phyloP scores from a whole-genome alignment of 2,113 vertebrate genomes.

The Lepidothrix coronata region DNA sequence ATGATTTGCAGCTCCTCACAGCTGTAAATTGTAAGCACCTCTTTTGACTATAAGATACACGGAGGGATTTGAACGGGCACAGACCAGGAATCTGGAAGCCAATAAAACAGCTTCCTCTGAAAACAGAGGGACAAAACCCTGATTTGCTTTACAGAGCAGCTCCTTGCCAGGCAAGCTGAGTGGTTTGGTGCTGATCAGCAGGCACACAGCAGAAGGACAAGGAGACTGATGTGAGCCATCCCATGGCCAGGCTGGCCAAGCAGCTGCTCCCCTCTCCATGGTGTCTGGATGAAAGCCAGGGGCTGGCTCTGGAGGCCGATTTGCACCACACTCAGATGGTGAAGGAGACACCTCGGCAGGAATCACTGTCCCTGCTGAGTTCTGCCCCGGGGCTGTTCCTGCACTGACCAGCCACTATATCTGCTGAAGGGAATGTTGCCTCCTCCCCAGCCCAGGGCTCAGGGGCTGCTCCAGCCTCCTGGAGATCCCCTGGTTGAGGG shows the following conservation, averaged over 20 bases:
- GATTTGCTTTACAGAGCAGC: background rate
- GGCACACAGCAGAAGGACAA: background rate
- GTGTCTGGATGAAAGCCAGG: background rate
- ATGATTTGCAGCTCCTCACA: background rate
- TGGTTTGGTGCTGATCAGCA: background rate
- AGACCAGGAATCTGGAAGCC: background rate
- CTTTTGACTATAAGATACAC: background rate
- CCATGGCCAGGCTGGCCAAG: background rate
- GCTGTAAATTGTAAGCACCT: background rate
- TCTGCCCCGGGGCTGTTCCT: no score
- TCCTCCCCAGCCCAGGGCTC: background rate
- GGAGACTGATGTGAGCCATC: background rate
- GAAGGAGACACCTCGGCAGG: rapidly evolving
- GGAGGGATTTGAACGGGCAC: background rate
- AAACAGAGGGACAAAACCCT: background rate
- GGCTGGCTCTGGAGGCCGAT: background rate
- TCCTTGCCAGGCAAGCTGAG: background rate
- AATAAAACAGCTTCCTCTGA: background rate
- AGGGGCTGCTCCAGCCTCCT: background rate
- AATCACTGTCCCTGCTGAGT: no score
- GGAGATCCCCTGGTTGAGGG: no score
- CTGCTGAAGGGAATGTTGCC: no score
- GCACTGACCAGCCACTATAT: no score
- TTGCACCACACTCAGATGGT: background rate
- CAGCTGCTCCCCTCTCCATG: rapidly evolving